Evolutionary conservation across 1,140 invertebrate genomes (phyloP), one percentile per base, ranked within the genome.

Genomic region (Zaprionus ornatus): DNA sequence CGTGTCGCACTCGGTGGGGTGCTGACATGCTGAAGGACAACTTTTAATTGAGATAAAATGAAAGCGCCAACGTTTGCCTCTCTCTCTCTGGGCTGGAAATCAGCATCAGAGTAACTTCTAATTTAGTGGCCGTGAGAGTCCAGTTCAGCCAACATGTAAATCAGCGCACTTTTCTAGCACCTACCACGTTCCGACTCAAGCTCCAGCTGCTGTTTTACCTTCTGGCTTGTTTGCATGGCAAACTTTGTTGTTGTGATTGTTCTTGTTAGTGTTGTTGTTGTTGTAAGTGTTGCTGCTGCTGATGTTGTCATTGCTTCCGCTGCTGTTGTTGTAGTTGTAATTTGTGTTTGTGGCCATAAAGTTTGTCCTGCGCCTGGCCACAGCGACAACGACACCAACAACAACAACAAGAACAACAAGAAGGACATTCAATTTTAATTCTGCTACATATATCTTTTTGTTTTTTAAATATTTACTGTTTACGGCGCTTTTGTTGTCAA

Each of bases 1-100:
- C 69, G 37, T 9, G 27, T 45, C 62, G 52, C 65, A 21, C 45
- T 21, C 45, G 19, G 19, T 23, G 45, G 45, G 48, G 29, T 56
- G 85, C 82, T 90, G 85, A 90, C 86, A 79, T 72, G 81, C 81
- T 90, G 81, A 90, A 90, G 85, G 85, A 90, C 85, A 90, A 90
- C 75, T 90, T 90, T 90, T 85, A 90, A 90, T 90, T 90, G 85
- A 90, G 85, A 90, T 90, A 90, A 90, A 90, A 90, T 90, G 79
- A 60, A 78, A 75, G 80, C 77, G 37, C 37, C 45, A 60, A 32
- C 40, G 27, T 25, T 27, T 12, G 21, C 37, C 29, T 32, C 29
- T 7, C 29, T 56, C 32, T 52, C 45, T 21, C 57, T 23, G 71
- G 79, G 81, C 74, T 80, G 37, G 64, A 90, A 87, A 87, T 90